A percentile compares a stretch with the other conserved stretches of the same genome.
These are phyloP conservation scores for Teinopalpus imperialis DNA, from an alignment of 2,888 invertebrate species.

Conservation along the genomic window DNA sequence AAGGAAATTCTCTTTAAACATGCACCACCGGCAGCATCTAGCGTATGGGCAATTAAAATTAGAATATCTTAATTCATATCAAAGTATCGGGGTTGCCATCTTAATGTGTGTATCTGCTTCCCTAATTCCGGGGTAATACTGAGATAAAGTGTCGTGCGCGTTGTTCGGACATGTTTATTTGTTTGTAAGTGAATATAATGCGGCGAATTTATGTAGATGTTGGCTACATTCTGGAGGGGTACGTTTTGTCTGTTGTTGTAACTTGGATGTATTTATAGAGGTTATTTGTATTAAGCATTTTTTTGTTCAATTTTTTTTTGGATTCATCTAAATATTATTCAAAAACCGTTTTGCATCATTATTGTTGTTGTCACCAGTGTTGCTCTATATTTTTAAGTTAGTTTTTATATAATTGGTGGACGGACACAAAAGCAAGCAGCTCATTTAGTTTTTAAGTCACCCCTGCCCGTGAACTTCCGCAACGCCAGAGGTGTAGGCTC, in stretches of 20 bases:
- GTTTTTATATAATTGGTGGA: too few species aligned
- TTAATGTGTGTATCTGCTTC: constrained; percentile 72
- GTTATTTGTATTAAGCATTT: too few species aligned
- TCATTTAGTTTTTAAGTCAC: too few species aligned
- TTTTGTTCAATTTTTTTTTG: too few species aligned
- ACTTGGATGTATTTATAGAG: background rate
- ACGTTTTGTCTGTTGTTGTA: background rate
- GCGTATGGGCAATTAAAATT: constrained; percentile 77
- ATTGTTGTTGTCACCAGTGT: too few species aligned
- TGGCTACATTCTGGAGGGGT: constrained; percentile 26
- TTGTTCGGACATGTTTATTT: constrained; percentile 73
- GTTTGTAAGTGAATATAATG: constrained; percentile 71
- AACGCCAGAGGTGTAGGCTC: too few species aligned
- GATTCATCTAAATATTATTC: too few species aligned
- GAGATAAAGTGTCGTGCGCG: constrained; percentile 56
- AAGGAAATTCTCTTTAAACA: constrained; percentile 12
- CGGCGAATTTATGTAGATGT: constrained; percentile 36
- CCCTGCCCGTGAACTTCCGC: too few species aligned
- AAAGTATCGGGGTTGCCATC: constrained; percentile 80
- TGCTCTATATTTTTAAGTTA: too few species aligned
- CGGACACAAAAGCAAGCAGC: too few species aligned
- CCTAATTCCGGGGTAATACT: constrained; percentile 74
- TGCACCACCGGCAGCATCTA: constrained; percentile 20
- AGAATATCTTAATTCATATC: constrained; percentile 89
- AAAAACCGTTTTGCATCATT: too few species aligned